Conservation (phyloP, 2,113 vertebrate species). For the Eonycteris spelaea region DNA sequence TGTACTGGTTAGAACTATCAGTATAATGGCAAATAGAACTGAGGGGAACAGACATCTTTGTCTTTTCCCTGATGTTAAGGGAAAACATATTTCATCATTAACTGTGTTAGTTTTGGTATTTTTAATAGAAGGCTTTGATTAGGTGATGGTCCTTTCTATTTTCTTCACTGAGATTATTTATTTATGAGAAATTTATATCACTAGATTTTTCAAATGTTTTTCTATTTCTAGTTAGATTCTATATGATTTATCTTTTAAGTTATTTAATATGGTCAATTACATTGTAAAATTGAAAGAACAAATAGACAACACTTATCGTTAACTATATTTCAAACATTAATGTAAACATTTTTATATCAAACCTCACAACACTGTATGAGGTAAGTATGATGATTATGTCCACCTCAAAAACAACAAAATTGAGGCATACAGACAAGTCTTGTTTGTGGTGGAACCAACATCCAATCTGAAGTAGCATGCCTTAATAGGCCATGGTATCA, state of each 20-base stretch:
- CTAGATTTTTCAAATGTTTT: not conserved
- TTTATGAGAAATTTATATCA: not conserved
- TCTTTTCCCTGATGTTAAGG: no score
- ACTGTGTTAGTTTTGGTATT: not conserved
- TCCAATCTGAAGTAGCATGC: not conserved
- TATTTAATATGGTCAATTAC: not conserved
- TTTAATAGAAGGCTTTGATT: not conserved
- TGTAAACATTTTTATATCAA: not conserved
- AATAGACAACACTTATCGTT: not conserved
- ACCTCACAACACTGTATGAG: not conserved
- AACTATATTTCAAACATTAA: not conserved
- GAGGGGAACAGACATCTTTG: not conserved
- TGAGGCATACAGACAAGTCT: not conserved
- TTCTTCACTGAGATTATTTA: not conserved
- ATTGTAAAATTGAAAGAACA: not conserved
- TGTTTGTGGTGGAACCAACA: not conserved
- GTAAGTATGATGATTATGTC: not conserved
- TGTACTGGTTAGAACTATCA: not conserved
- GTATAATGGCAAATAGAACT: not conserved
- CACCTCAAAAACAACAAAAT: not conserved
- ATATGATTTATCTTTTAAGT: not conserved
- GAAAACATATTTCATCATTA: not conserved
- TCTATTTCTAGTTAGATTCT: not conserved
- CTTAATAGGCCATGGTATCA: not conserved
- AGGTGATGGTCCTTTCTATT: not conserved